Conservation (phyloP, 2,797 vertebrate genomes). For the Coluber constrictor region DNA sequence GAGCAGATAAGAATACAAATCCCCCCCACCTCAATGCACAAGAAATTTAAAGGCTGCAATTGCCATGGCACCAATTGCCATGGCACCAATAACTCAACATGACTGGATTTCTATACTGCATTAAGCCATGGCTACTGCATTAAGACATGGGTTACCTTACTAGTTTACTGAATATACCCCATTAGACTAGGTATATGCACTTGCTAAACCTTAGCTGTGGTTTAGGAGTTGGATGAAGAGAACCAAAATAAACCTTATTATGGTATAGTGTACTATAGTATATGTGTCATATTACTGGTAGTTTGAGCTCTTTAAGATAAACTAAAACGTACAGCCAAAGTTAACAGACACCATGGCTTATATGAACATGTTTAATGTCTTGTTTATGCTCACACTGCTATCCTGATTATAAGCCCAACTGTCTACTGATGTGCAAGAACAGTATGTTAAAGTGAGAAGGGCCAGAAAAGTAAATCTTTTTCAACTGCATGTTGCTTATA, state of each 20-base stretch:
- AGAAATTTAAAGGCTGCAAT: neutral
- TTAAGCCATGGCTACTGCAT: neutral
- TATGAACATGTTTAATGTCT: neutral
- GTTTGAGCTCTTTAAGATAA: neutral
- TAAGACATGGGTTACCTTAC: neutral
- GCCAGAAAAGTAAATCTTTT: neutral
- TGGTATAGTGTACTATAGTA: neutral
- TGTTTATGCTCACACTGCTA: neutral
- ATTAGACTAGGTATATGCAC: neutral
- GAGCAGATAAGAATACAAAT: neutral
- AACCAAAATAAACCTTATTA: neutral
- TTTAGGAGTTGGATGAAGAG: neutral
- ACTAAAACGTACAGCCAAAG: neutral
- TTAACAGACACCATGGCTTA: neutral
- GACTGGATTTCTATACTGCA: neutral
- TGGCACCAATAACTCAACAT: neutral
- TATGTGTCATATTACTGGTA: neutral
- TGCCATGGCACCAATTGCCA: neutral
- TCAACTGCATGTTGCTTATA: neutral
- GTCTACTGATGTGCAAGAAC: neutral
- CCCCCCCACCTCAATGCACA: neutral
- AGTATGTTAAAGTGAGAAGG: neutral
- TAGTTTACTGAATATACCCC: neutral
- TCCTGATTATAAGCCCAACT: neutral
- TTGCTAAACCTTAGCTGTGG: neutral